A percentile compares a stretch with the other conserved stretches of the same genome.
phyloP scores from a whole-genome alignment of 2,113 vertebrate species.

The Proterorhinus semilunaris region DNA sequence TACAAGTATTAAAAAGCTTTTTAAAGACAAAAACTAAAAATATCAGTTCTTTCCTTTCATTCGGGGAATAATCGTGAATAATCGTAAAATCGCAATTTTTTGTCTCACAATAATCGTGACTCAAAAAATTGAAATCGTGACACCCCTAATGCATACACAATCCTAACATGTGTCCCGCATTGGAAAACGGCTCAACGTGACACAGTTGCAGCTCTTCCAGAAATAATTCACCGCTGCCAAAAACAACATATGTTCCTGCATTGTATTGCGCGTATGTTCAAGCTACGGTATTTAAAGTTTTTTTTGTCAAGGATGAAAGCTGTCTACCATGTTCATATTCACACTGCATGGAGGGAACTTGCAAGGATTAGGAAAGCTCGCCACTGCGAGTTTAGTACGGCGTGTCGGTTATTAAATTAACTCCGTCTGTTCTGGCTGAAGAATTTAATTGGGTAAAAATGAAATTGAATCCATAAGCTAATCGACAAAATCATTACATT shows the following conservation, averaged over 20 bases:
- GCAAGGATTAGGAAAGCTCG: background rate
- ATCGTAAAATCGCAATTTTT: too few species aligned
- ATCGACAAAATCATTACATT: conserved; percentile 1
- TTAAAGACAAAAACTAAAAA: too few species aligned
- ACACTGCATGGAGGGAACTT: conserved; percentile 7
- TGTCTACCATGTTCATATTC: conserved; percentile 16
- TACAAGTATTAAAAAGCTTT: too few species aligned
- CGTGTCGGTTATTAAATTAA: conserved; percentile 7
- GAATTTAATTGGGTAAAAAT: background rate
- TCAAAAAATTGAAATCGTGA: too few species aligned
- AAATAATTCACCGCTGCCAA: conserved; percentile 37
- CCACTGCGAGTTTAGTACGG: background rate
- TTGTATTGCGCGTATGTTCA: conserved; percentile 9
- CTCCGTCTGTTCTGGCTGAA: background rate
- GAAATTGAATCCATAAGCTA: background rate
- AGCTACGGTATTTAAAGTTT: conserved; percentile 11
- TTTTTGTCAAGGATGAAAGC: conserved; percentile 13
- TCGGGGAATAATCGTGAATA: too few species aligned
- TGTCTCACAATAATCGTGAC: too few species aligned
- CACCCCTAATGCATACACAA: conserved; percentile 12
- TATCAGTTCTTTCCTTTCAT: too few species aligned
- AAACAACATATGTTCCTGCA: conserved; percentile 34
- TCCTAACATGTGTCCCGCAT: conserved; percentile 20
- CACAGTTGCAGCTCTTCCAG: conserved; percentile 39
- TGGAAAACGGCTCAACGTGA: conserved; percentile 29